phyloP scores from a whole-genome alignment of 2,797 vertebrate species.

The Enteromius treurensis region DNA sequence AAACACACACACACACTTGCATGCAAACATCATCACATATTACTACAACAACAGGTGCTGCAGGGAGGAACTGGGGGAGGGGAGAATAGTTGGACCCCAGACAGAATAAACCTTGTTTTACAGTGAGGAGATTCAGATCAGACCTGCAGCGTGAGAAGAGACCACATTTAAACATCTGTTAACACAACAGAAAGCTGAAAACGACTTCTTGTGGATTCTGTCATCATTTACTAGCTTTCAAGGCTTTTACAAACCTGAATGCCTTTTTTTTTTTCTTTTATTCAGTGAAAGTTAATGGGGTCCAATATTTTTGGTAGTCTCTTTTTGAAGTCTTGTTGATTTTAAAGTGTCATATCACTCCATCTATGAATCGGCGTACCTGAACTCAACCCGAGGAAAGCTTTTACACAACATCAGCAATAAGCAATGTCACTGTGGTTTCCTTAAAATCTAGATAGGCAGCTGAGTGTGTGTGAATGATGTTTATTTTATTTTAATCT shows the following conservation, averaged over 20 bases:
- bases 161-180: conserved; percentile 1
- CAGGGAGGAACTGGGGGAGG: conserved; percentile 2
- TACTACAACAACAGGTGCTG: conserved; percentile 42
- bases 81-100: not conserved
- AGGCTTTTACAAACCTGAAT: not conserved
- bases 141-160: conserved; percentile 20
- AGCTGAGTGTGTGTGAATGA: conserved; percentile 2
- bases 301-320: not conserved
- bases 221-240: not conserved
- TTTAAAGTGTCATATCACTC: not conserved
- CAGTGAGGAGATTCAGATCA: conserved; percentile 2
- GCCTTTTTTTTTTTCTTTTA: not conserved
- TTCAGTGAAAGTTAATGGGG: not conserved
- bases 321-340: not conserved
- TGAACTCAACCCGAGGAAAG: not conserved
- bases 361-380: not conserved
- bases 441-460: conserved; percentile 14
- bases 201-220: not conserved
- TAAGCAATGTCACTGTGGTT: conserved; percentile 1
- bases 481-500: conserved; percentile 40
- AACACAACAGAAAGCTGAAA: not conserved
- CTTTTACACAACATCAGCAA: not conserved
- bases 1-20: not conserved
- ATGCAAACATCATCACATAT: conserved; percentile 27
- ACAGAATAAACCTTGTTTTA: conserved; percentile 26